These are phyloP conservation scores for Petroica traversi DNA, from an alignment of 2,113 vertebrate genomes.

Conservation along the genomic window DNA sequence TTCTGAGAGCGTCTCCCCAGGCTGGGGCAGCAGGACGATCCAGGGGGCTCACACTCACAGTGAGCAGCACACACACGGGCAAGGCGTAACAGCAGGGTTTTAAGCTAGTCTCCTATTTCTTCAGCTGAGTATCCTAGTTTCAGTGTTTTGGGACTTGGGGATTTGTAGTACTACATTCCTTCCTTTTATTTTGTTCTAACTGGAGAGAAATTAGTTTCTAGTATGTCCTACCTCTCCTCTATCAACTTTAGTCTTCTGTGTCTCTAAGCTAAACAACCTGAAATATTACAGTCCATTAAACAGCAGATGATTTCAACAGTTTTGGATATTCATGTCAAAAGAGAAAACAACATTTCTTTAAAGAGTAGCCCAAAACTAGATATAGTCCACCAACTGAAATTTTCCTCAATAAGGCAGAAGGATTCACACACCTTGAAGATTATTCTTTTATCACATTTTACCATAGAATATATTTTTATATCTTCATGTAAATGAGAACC, in stretches of 20 bases:
- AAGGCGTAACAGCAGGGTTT: too few species aligned
- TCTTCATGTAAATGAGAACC: background rate
- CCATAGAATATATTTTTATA: background rate
- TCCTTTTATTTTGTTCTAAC: background rate
- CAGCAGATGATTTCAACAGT: background rate
- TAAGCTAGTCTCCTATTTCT: background rate
- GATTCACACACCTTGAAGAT: background rate
- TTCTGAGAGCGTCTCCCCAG: too few species aligned
- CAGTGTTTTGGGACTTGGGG: background rate
- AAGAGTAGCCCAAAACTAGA: background rate
- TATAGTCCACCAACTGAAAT: background rate
- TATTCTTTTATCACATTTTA: background rate
- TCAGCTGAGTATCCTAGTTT: background rate
- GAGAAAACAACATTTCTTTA: background rate
- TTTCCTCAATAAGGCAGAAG: background rate
- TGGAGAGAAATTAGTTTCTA: background rate
- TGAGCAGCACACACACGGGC: too few species aligned
- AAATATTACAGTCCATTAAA: background rate
- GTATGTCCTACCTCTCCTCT: background rate
- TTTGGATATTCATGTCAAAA: background rate
- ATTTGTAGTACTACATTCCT: background rate
- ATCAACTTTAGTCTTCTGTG: background rate
- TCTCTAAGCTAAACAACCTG: background rate
- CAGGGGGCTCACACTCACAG: too few species aligned
- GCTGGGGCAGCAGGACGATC: too few species aligned